phyloP scores from a whole-genome alignment of 2,113 vertebrate species.

The Perca flavescens region DNA sequence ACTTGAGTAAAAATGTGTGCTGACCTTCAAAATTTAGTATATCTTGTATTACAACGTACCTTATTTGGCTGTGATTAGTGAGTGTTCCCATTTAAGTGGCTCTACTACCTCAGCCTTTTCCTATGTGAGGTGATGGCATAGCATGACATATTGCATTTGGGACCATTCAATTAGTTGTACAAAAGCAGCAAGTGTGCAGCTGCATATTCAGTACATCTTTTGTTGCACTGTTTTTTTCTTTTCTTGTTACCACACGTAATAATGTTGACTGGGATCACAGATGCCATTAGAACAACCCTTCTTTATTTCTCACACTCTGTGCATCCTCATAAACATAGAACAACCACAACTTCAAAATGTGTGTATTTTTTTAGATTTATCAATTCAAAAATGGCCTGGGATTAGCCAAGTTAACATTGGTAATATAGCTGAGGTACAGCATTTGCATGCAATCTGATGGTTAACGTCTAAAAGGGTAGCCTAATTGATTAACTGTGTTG shows the following conservation, averaged over 20 bases:
- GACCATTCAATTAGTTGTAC: not conserved
- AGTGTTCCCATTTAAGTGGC: slow-evolving; percentile 1
- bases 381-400: not conserved
- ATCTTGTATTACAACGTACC: not conserved
- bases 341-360: not conserved
- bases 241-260: not conserved
- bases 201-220: slow-evolving; percentile 14
- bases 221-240: not conserved
- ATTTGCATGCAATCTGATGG: slow-evolving; percentile 41
- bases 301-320: not conserved
- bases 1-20: not conserved
- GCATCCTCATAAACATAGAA: slow-evolving; percentile 2
- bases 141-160: slow-evolving; percentile 33
- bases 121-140: slow-evolving; percentile 68
- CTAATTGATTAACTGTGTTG: slow-evolving; percentile 28
- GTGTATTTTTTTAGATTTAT: not conserved
- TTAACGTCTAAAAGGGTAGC: slow-evolving; percentile 9
- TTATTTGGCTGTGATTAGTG: not conserved
- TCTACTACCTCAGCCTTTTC: not conserved
- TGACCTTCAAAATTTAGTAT: slow-evolving; percentile 16
- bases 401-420: not conserved
- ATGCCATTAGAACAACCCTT: not conserved
- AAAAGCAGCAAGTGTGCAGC: not conserved
- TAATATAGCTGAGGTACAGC: not conserved
- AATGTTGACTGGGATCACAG: slow-evolving; percentile 1